Percentiles rank a stretch among this genome's conserved stretches.
phyloP scores from a whole-genome alignment of 2,797 vertebrate genomes.

The Sebastes itinus region DNA sequence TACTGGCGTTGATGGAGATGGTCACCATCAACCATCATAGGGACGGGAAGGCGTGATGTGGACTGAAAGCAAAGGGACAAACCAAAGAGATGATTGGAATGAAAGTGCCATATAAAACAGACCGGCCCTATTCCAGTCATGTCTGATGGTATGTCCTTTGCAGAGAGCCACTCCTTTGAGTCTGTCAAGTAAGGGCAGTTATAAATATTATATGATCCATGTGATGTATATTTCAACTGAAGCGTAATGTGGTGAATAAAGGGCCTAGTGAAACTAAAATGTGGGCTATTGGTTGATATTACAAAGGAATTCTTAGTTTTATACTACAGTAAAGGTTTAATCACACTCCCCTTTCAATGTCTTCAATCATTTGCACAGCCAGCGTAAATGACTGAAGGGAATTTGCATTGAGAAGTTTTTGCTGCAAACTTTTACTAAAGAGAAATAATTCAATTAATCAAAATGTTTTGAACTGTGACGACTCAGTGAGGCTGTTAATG shows the following conservation, averaged over 20 bases:
- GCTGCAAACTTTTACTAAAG: constrained; percentile 18
- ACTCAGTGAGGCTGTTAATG: constrained; percentile 25
- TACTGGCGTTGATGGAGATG: background rate
- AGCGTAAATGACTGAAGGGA: constrained; percentile 11
- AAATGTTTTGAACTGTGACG: constrained; percentile 31
- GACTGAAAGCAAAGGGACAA: constrained; percentile 35
- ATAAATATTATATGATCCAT: constrained; percentile 57
- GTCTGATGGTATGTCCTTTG: constrained; percentile 58
- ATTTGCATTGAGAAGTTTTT: constrained; percentile 4
- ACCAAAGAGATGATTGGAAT: constrained; percentile 62
- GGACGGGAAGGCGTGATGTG: background rate
- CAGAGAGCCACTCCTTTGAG: constrained; percentile 46
- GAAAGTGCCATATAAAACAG: background rate
- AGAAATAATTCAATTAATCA: constrained; percentile 19
- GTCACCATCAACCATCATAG: background rate
- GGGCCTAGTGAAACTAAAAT: background rate
- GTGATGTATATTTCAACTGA: constrained; percentile 61
- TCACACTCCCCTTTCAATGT: constrained; percentile 2
- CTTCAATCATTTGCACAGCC: constrained; percentile 15
- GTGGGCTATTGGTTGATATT: constrained; percentile 16
- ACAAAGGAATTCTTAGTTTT: constrained; percentile 23
- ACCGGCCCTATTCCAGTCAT: constrained; percentile 58
- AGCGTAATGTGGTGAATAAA: constrained; percentile 33
- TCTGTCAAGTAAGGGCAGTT: constrained; percentile 32
- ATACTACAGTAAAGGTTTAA: constrained; percentile 16